A percentile compares a stretch with the other conserved stretches of the same genome.
Conservation (phyloP, 2,113 vertebrate genomes). For the Malaclemys terrapin region DNA sequence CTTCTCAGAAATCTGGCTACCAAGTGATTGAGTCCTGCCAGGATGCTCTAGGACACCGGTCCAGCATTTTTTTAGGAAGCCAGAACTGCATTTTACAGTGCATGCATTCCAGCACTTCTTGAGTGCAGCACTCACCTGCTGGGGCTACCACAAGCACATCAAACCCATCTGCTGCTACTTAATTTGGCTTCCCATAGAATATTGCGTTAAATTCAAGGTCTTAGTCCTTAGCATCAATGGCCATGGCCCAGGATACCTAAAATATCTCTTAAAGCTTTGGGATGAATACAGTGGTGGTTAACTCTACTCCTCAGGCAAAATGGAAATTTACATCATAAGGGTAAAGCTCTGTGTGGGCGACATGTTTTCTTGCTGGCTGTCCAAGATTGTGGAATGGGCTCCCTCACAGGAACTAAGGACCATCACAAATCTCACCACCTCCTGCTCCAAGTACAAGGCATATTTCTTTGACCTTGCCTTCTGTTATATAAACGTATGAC, state of each 20-base stretch:
- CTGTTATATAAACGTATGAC: background rate
- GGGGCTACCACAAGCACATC: background rate
- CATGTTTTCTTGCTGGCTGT: background rate
- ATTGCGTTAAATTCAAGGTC: background rate
- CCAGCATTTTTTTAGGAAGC: background rate
- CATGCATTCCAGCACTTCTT: background rate
- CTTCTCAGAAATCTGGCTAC: background rate
- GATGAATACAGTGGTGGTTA: background rate
- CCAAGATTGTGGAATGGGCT: background rate
- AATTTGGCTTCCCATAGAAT: background rate
- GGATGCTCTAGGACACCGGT: background rate
- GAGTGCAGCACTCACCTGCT: background rate
- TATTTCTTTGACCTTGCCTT: background rate
- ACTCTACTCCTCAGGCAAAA: background rate
- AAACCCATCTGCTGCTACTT: background rate
- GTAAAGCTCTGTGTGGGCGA: background rate
- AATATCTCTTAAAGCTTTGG: background rate
- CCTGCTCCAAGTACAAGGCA: background rate
- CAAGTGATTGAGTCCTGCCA: background rate
- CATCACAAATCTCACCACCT: background rate
- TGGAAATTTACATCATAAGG: background rate
- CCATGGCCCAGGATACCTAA: background rate
- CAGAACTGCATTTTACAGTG: background rate
- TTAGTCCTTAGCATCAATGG: background rate
- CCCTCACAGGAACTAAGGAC: background rate